Evolutionary conservation across 2,797 vertebrate genomes (phyloP), one percentile per base, ranked within the genome.

Genomic region (Siniperca undulata): DNA sequence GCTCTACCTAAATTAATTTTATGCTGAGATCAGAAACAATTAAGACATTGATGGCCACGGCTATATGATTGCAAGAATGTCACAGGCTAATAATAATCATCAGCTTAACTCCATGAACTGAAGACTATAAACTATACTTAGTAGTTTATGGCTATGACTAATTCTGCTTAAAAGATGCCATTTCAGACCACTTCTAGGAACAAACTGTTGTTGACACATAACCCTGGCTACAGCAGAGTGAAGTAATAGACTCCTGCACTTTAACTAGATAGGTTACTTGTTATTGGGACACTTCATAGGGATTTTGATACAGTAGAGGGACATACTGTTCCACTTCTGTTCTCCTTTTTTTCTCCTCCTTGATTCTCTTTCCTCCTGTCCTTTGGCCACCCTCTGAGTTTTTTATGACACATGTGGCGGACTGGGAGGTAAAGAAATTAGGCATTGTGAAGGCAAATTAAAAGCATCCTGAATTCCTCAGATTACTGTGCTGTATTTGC

Each of bases 71-170:
- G 53, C 70, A 78, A 60, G 52, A 77, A 78, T 81, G 27, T 75
- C 58, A 58, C 38, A 52, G 42, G 8, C 44, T 77, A 78, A 34
- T 81, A 30, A 71, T 85, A 74, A 80, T 67, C 8, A 40, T 58
- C 50, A n/a, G 34, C 53, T 62, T 62, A 5, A 40, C 27, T 72
- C 27, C 42, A 27, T 34, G 10, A 66, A 53, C 64, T 16, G 8
- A 64, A 65, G 30, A 64, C 56, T 42, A 8, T 61, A 44, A 50
- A 14, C 60, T 74, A 14, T 52, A 70, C 24, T 40, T 53, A 22
- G 22, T 19, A 40, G 27, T 46, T 61, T 44, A 40, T 58, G 14
- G 7, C 42, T 70, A 4, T 48, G 42, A 67, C 2, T 20, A 55
- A 64, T 77, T 61, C 8, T 30, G 7, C 34, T 69, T 34, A 56